Base-by-base conservation (phyloP, 1,140 invertebrate genomes). In the Schmidtea mediterranea region DNA sequence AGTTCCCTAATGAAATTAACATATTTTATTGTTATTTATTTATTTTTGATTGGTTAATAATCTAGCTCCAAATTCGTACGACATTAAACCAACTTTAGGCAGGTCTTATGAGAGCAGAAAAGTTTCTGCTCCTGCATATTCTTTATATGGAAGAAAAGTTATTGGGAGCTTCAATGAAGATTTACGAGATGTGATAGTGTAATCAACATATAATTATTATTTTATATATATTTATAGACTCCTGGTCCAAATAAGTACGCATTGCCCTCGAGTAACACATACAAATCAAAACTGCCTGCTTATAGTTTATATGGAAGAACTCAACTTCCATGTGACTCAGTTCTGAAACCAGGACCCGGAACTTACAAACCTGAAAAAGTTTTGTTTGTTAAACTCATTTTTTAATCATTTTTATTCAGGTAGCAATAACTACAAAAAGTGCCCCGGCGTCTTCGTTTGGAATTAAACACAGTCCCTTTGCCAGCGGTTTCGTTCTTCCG, bases 111-210 rank as follows among this genome's bases (percentile, higher is more conserved):
- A 73, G 57, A 74, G 75, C 15, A 71, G 73, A 51, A 77, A 76
- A 55, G 67, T 66, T 53, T 69, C 73, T 36, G 71, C 75, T 2
- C 79, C 80, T 2, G 67, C 77, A 13, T 82, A 77, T 58, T 78
- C 79, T 2, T 76, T 84, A 45, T 74, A 76, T 39, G 76, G 78
- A 43, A 69, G 78, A 52, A 74, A 75, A 51, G 80, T 78, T 59
- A 71, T 75, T 36, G 62, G 62, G 8, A 53, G 60, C 48, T 64
- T 62, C 48, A 45, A 57, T 19, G 60, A 64, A 49, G 62, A 64
- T 46, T 50, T 62, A 18, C 55, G 55, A 43, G 59, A 62, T 49
- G 57, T 46, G 9, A 38, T 6, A 32, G 10, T 6, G 3, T 32
- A 6, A 3, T 32, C 10, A 10, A 32, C 10, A 10, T 3, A 6